Evolutionary conservation across 2,113 vertebrate species (phyloP).

Genomic region (Pyrgilauda ruficollis): DNA sequence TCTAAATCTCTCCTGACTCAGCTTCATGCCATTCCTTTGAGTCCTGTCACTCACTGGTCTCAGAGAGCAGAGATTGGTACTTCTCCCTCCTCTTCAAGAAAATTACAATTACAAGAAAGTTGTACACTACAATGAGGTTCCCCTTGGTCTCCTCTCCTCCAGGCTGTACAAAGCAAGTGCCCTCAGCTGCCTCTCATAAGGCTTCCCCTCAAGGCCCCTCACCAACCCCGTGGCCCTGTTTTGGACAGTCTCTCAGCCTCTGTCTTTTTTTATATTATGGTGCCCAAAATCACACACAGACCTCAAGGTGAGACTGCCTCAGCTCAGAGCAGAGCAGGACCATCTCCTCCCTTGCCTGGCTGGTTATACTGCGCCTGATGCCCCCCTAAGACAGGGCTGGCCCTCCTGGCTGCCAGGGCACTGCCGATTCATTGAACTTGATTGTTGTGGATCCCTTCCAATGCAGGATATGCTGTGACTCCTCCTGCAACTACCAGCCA

Average conservation of each 20-base stretch:
- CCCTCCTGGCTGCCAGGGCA: neutral
- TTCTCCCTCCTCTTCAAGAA: neutral
- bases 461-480: neutral
- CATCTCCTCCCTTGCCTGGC: neutral
- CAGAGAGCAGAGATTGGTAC: neutral
- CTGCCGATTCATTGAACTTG: neutral
- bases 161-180: neutral
- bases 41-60: neutral
- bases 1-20: neutral
- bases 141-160: neutral
- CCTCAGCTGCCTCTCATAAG: neutral
- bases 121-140: neutral
- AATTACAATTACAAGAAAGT: neutral
- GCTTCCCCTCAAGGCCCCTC: neutral
- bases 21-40: neutral
- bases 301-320: neutral
- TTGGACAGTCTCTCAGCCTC: neutral
- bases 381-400: rapidly evolving
- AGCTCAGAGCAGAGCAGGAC: neutral
- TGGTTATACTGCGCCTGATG: neutral
- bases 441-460: neutral
- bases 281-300: neutral
- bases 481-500: neutral
- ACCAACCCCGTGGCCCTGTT: neutral
- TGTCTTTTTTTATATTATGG: neutral